phyloP scores from a whole-genome alignment of 2,113 vertebrate species.

The Caretta caretta region DNA sequence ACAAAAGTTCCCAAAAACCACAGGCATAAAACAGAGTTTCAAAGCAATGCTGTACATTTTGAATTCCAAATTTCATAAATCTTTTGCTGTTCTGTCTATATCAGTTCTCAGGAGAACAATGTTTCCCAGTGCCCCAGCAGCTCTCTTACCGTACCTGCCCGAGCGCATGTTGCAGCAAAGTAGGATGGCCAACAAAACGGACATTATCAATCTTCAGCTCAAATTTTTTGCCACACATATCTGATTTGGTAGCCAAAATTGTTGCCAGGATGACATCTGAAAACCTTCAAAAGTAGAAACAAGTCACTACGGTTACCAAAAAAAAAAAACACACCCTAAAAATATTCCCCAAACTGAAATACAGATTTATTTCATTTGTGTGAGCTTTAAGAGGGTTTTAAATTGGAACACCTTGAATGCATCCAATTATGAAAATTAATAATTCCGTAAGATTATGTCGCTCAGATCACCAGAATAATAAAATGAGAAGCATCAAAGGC shows the following conservation, averaged over 20 bases:
- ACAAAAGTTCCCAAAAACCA: not conserved
- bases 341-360: not conserved
- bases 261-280: constrained; percentile 97
- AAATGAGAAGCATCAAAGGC: constrained; percentile 69
- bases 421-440: constrained; percentile 62
- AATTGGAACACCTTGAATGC: constrained; percentile 28
- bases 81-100: not conserved
- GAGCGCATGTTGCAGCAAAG: constrained; percentile 91
- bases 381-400: not conserved
- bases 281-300: constrained; percentile 84
- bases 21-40: not conserved
- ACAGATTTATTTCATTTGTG: not conserved
- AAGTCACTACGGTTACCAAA: not conserved
- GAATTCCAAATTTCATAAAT: not conserved
- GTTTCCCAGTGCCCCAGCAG: not conserved
- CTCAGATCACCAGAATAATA: constrained; percentile 70
- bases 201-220: constrained; percentile 99
- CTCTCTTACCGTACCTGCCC: constrained; percentile 77
- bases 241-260: constrained; percentile 97
- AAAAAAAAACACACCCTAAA: not conserved
- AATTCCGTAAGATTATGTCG: constrained; percentile 38
- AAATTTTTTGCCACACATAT: constrained; percentile 99
- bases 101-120: not conserved
- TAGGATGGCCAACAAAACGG: constrained; percentile 97
- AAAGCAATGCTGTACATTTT: not conserved